Conservation (phyloP, 2,797 vertebrate genomes). For the Varecia variegata region DNA sequence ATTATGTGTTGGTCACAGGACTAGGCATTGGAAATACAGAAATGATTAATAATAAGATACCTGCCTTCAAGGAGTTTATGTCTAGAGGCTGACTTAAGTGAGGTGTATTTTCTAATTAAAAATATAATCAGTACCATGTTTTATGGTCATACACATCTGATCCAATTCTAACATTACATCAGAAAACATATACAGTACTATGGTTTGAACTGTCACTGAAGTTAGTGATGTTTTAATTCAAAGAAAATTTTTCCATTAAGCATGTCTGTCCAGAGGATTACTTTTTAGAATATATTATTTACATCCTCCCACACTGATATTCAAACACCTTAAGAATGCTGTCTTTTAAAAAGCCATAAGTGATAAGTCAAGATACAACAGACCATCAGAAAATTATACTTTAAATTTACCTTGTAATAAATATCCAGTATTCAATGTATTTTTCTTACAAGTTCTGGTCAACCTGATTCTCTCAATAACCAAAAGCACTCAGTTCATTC, state of each 20-base stretch:
- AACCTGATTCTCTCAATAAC: slow-evolving; percentile 28
- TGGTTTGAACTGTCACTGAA: not conserved
- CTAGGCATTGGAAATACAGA: not conserved
- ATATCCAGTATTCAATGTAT: not conserved
- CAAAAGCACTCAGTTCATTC: slow-evolving; percentile 5
- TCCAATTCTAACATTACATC: slow-evolving; percentile 40
- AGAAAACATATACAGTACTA: slow-evolving; percentile 22
- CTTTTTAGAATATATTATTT: slow-evolving; percentile 49
- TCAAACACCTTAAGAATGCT: slow-evolving; percentile 8
- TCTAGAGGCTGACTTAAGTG: not conserved
- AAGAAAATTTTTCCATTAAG: slow-evolving; percentile 35
- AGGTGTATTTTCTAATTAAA: not conserved
- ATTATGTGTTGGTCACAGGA: not conserved
- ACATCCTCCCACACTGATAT: not conserved
- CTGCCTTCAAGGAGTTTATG: not conserved
- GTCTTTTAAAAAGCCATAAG: slow-evolving; percentile 10
- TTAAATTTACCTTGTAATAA: slow-evolving; percentile 41
- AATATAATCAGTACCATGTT: slow-evolving; percentile 17
- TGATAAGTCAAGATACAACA: slow-evolving; percentile 43
- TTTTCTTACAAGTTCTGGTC: slow-evolving; percentile 19
- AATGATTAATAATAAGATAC: not conserved
- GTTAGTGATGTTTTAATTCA: slow-evolving; percentile 46
- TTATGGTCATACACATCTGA: not conserved
- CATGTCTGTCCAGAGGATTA: not conserved
- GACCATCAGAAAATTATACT: slow-evolving; percentile 23